Conservation (phyloP, 2,113 vertebrate genomes). For the Xerus inauris region DNA sequence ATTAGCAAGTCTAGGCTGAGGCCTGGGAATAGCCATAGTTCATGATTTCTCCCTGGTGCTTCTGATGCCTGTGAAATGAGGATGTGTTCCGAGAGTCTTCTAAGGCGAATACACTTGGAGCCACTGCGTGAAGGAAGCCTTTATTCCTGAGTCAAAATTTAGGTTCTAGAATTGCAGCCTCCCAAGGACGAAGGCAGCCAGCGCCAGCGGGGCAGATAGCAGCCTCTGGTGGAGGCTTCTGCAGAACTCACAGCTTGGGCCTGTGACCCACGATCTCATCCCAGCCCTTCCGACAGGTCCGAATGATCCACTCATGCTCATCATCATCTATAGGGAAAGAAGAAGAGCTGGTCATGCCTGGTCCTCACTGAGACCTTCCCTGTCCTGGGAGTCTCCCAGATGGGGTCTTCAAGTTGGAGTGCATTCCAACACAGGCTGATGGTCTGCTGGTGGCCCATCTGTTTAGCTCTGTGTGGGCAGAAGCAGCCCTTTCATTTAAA, state of each 20-base stretch:
- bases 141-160: slow-evolving; percentile 64
- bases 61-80: not conserved
- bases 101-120: not conserved
- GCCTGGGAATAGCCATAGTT: not conserved
- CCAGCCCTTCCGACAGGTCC: slow-evolving; percentile 91
- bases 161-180: not conserved
- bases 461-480: not conserved
- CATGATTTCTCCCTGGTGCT: not conserved
- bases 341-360: not conserved
- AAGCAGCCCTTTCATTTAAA: not conserved
- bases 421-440: not conserved
- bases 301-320: slow-evolving; percentile 94
- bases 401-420: not conserved
- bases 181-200: not conserved
- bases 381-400: not conserved
- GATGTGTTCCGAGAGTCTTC: not conserved
- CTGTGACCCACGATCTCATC: slow-evolving; percentile 76
- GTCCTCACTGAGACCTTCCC: not conserved
- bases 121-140: slow-evolving; percentile 21
- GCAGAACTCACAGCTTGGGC: slow-evolving; percentile 25
- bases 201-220: not conserved
- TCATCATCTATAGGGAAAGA: slow-evolving; percentile 89
- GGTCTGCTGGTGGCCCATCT: not conserved
- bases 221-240: not conserved
- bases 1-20: not conserved